Conservation (phyloP, 2,113 vertebrate species). For the Peromyscus maniculatus region DNA sequence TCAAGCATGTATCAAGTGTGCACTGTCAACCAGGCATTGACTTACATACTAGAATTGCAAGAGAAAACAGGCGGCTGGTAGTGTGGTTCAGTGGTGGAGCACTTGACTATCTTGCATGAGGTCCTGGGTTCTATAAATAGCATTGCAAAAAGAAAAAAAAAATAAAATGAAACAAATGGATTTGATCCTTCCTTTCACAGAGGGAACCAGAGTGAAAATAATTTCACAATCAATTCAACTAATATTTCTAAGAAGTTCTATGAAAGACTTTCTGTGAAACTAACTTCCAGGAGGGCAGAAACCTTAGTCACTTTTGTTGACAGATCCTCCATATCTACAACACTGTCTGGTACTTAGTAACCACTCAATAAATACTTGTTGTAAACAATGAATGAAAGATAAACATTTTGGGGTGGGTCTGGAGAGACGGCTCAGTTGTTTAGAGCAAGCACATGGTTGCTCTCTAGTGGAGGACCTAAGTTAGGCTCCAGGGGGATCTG, state of each 20-base stretch:
- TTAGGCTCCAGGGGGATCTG: background rate
- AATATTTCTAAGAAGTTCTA: background rate
- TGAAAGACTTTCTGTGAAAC: background rate
- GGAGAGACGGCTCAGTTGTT: background rate
- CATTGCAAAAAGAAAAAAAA: background rate
- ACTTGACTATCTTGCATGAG: background rate
- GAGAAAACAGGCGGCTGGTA: background rate
- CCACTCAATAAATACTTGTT: background rate
- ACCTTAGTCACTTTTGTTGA: background rate
- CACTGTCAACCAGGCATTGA: background rate
- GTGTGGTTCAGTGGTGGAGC: background rate
- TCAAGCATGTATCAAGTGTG: background rate
- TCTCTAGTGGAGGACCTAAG: background rate
- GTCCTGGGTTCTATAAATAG: background rate
- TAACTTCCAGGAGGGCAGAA: background rate
- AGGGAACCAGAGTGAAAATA: constrained; percentile 20
- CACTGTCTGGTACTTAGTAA: background rate
- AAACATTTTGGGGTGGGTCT: background rate
- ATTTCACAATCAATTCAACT: background rate
- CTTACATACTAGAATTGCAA: background rate
- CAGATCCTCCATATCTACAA: background rate
- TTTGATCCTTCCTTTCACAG: background rate
- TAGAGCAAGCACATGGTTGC: background rate
- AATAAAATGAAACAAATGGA: background rate
- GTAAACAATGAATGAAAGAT: background rate